Conservation (phyloP, 1,140 invertebrate species). For the Camponotus floridanus region DNA sequence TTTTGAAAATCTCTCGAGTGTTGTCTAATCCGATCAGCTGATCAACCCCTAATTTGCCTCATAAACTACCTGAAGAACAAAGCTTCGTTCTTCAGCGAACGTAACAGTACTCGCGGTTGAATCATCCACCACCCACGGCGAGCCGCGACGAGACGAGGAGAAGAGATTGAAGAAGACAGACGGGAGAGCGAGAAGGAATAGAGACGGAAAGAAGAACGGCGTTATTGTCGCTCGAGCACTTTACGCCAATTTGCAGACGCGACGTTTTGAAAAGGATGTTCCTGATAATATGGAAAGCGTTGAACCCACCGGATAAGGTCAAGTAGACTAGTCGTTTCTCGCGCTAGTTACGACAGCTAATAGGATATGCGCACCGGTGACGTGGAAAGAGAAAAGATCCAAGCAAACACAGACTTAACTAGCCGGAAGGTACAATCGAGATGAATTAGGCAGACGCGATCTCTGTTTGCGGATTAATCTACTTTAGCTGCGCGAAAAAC, state of each 20-base stretch:
- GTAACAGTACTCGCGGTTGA: slow-evolving; percentile 65
- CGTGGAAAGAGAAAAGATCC: slow-evolving; percentile 6
- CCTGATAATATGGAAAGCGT: slow-evolving; percentile 77
- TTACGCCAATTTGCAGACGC: slow-evolving; percentile 78
- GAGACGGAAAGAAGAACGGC: slow-evolving; percentile 37
- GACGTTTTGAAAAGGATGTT: slow-evolving; percentile 80
- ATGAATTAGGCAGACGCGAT: slow-evolving; percentile 21
- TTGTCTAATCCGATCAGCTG: neutral
- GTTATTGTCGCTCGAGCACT: slow-evolving; percentile 70
- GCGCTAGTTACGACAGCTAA: slow-evolving; percentile 48
- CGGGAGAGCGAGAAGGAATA: neutral
- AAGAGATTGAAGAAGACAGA: slow-evolving; percentile 28
- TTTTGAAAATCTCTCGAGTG: neutral
- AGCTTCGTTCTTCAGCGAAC: slow-evolving; percentile 27
- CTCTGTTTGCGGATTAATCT: slow-evolving; percentile 17
- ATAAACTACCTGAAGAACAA: neutral
- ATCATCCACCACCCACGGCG: slow-evolving; percentile 67
- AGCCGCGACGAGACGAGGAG: slow-evolving; percentile 26
- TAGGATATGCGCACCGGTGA: slow-evolving; percentile 11
- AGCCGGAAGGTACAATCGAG: neutral
- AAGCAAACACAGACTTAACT: neutral
- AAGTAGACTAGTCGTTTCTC: slow-evolving; percentile 57
- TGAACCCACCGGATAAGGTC: slow-evolving; percentile 68
- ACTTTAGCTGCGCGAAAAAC: neutral
- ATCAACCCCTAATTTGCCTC: neutral